phyloP scores from a whole-genome alignment of 2,797 vertebrate genomes.

The Avahi laniger region DNA sequence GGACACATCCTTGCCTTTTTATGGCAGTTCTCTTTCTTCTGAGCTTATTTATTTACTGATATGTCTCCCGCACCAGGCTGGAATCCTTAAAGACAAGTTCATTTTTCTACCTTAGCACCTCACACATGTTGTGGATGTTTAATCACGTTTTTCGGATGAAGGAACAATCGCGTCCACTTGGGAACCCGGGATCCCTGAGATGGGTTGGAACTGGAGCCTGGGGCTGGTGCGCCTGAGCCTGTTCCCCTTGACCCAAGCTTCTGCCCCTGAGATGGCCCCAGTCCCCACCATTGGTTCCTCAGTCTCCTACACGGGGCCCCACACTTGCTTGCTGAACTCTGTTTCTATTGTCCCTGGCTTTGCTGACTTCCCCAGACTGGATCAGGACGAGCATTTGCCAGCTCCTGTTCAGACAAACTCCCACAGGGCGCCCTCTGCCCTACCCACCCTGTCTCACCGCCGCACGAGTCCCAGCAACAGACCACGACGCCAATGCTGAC shows the following conservation, averaged over 20 bases:
- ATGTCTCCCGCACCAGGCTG: background rate
- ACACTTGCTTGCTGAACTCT: background rate
- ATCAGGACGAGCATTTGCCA: background rate
- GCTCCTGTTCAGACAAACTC: background rate
- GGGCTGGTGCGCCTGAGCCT: background rate
- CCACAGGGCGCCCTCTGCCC: background rate
- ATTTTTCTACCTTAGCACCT: background rate
- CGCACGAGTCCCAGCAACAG: background rate
- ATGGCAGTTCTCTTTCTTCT: background rate
- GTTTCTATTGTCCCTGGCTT: background rate
- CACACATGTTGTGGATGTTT: no score
- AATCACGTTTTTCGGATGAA: background rate
- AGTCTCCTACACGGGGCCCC: background rate
- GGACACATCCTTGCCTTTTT: background rate
- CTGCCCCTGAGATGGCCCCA: background rate
- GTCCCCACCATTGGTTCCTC: background rate
- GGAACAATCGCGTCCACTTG: background rate
- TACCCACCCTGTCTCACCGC: background rate
- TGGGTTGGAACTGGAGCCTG: rapidly evolving
- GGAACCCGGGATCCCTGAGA: background rate
- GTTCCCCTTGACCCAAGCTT: background rate
- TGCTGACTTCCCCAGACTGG: background rate
- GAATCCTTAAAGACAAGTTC: background rate
- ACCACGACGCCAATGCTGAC: background rate
- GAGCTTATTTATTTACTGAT: background rate